Conservation (phyloP, 2,888 invertebrate species). For the Brenthis ino region DNA sequence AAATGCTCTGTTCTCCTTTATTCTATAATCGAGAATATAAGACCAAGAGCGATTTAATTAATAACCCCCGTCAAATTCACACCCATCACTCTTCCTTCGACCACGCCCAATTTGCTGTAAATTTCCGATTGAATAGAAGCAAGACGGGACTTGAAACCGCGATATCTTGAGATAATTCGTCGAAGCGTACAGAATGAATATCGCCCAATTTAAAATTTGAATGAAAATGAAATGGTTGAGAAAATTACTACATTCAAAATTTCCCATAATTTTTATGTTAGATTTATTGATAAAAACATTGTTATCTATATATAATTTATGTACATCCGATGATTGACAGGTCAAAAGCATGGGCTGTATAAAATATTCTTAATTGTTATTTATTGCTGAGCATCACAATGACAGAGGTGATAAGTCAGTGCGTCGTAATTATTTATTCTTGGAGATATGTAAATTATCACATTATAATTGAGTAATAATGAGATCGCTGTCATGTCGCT, state of each 20-base stretch:
- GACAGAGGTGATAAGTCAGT: conserved; percentile 43
- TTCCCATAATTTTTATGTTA: no score
- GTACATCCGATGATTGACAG: not conserved
- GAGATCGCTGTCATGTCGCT: conserved; percentile 27
- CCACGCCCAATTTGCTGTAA: conserved; percentile 51
- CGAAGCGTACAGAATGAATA: conserved; percentile 22
- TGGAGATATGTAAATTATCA: conserved; percentile 54
- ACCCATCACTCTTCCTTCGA: conserved; percentile 54
- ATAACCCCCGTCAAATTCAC: conserved; percentile 72
- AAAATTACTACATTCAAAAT: not conserved
- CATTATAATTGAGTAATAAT: conserved; percentile 52
- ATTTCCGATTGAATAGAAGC: conserved; percentile 48
- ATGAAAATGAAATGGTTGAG: conserved; percentile 17
- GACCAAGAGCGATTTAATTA: conserved; percentile 69
- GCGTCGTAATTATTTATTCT: conserved; percentile 45
- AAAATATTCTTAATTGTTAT: conserved; percentile 20
- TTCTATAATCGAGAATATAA: conserved; percentile 13
- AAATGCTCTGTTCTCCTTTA: conserved; percentile 4
- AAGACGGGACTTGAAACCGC: conserved; percentile 33
- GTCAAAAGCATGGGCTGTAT: not conserved
- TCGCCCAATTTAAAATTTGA: conserved; percentile 30
- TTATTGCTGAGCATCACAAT: conserved; percentile 21
- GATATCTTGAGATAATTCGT: conserved; percentile 32
- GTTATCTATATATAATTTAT: not conserved
- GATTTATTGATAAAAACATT: not conserved